Evolutionary conservation across 2,888 invertebrate genomes (phyloP).

Genomic region (Drosophila siamana): DNA sequence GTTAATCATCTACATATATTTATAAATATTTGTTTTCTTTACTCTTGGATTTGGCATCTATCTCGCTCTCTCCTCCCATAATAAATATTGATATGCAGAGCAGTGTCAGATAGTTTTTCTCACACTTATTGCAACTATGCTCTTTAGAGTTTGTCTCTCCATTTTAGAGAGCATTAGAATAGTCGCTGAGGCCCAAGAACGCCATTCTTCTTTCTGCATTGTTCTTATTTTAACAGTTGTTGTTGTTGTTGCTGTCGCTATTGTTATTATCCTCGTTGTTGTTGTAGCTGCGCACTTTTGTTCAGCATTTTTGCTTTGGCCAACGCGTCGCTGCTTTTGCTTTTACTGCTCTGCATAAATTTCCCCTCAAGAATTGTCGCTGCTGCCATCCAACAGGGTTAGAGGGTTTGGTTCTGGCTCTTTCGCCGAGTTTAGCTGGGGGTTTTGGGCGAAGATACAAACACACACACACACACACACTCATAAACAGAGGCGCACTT

Average conservation of each 20-base stretch:
- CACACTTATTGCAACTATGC: too few species aligned
- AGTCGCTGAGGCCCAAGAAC: slow-evolving; percentile 17
- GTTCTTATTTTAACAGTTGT: slow-evolving; percentile 31
- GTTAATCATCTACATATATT: too few species aligned
- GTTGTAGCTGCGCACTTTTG: slow-evolving; percentile 66
- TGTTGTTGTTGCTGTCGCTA: slow-evolving; percentile 26
- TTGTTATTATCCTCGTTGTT: slow-evolving; percentile 33
- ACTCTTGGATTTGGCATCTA: too few species aligned
- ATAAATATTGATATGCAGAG: too few species aligned
- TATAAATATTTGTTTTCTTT: too few species aligned
- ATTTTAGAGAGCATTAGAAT: slow-evolving; percentile 22
- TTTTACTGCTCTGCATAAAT: slow-evolving; percentile 75
- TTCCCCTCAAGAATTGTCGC: slow-evolving; percentile 77
- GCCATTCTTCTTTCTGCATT: slow-evolving; percentile 43
- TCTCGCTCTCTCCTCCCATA: too few species aligned
- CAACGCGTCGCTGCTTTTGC: slow-evolving; percentile 43
- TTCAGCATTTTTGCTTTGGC: slow-evolving; percentile 63
- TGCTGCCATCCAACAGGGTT: slow-evolving; percentile 22
- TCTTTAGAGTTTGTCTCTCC: too few species aligned
- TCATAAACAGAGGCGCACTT: slow-evolving; percentile 1
- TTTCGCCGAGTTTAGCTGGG: not conserved
- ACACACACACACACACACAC: slow-evolving; percentile 30
- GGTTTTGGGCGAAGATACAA: slow-evolving; percentile 11
- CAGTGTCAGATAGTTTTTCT: too few species aligned
- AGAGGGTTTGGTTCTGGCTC: slow-evolving; percentile 11